Conservation (phyloP, 2,113 vertebrate species). For the Argyrosomus japonicus region DNA sequence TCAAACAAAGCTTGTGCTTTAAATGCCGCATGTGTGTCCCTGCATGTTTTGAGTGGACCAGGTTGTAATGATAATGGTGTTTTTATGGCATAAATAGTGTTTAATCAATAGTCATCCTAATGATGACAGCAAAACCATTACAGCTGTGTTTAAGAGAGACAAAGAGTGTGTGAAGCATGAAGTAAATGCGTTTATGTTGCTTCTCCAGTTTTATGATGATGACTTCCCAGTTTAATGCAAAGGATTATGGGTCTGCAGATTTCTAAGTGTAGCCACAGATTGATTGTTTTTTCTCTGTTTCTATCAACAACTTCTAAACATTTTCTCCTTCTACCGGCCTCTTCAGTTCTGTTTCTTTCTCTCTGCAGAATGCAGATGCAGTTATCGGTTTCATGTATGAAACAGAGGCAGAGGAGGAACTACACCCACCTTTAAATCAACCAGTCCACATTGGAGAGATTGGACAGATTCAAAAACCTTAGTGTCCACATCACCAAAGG, state of each 20-base stretch:
- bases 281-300: background rate
- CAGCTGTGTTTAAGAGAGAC: slow-evolving; percentile 31
- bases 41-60: slow-evolving; percentile 16
- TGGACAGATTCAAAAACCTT: no score
- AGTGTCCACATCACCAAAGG: no score
- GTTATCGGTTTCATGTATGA: background rate
- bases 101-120: slow-evolving; percentile 69
- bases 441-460: no score
- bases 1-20: slow-evolving; percentile 12
- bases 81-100: slow-evolving; percentile 66
- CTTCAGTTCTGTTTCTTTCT: background rate
- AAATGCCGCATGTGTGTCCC: slow-evolving; percentile 1
- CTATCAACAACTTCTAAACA: background rate
- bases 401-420: no score
- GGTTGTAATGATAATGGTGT: slow-evolving; percentile 51
- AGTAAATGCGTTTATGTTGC: background rate
- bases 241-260: no score
- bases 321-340: background rate
- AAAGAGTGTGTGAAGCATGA: background rate
- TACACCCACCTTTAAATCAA: no score
- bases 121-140: slow-evolving; percentile 43
- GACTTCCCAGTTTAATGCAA: background rate
- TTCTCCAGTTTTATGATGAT: background rate
- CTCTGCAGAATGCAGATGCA: background rate
- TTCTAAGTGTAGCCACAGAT: no score